Percentiles rank a stretch among this genome's conserved stretches.
phyloP scores from a whole-genome alignment of 2,888 invertebrate genomes.

The Papilio demoleus region DNA sequence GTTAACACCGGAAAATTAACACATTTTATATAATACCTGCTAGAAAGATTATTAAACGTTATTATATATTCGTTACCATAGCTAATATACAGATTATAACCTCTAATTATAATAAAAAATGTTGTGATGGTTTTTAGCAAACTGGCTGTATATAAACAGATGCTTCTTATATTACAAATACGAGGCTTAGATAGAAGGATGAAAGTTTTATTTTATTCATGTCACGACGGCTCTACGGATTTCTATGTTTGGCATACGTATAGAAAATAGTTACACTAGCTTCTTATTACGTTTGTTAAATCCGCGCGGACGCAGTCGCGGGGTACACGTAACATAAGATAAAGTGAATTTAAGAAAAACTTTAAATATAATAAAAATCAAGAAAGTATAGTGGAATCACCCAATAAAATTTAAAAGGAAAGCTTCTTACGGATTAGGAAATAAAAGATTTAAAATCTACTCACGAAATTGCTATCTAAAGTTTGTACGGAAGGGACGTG shows the following conservation, averaged over 20 bases:
- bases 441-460: constrained; percentile 39
- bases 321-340: not conserved
- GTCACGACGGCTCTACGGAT: no score
- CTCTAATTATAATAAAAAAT: not conserved
- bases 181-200: no score
- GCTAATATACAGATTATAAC: not conserved
- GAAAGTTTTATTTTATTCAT: no score
- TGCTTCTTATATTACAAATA: no score
- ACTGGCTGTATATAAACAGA: no score
- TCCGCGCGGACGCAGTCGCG: no score
- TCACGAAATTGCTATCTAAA: constrained; percentile 40
- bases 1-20: constrained; percentile 8
- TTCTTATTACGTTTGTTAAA: no score
- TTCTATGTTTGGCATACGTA: no score
- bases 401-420: constrained; percentile 17
- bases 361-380: no score
- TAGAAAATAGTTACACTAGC: no score
- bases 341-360: not conserved
- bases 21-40: not conserved
- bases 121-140: not conserved
- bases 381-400: not conserved
- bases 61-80: not conserved
- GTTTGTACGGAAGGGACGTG: constrained; percentile 33
- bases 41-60: no score
- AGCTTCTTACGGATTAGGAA: constrained; percentile 16